Conservation (phyloP, 2,113 vertebrate species). For the Cisticola juncidis region DNA sequence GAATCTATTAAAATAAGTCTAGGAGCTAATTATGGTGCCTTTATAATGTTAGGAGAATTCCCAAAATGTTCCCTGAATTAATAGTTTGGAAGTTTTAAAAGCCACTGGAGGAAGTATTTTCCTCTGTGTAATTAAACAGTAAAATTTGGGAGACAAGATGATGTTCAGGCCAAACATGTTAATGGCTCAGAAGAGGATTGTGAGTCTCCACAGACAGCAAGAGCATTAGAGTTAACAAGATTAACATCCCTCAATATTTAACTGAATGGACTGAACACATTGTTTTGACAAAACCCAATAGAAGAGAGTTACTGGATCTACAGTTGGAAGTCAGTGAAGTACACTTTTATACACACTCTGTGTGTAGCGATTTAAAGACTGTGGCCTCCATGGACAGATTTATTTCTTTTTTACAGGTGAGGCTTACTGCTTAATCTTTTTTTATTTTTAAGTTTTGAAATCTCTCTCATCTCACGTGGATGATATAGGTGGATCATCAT, state of each 20-base stretch:
- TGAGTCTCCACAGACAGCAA: background rate
- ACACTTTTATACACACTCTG: background rate
- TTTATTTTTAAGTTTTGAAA: background rate
- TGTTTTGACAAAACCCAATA: constrained; percentile 2
- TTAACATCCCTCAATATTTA: background rate
- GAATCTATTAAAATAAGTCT: background rate
- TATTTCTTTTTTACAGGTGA: background rate
- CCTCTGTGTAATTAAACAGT: constrained; percentile 28
- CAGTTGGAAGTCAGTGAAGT: background rate
- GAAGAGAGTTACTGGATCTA: background rate
- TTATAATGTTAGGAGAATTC: background rate
- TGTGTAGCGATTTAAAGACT: background rate
- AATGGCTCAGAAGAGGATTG: background rate
- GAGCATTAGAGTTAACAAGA: background rate
- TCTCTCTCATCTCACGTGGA: background rate
- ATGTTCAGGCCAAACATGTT: background rate
- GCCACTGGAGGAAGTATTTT: background rate
- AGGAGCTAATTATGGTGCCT: background rate
- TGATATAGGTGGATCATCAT: background rate
- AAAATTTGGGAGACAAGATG: constrained; percentile 8
- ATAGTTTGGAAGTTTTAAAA: constrained; percentile 10
- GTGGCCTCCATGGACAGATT: background rate
- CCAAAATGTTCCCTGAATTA: background rate
- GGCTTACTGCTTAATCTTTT: background rate
- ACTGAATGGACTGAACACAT: background rate